Evolutionary conservation across 1,140 invertebrate species (phyloP).

Genomic region (Trinorchestia longiramus): DNA sequence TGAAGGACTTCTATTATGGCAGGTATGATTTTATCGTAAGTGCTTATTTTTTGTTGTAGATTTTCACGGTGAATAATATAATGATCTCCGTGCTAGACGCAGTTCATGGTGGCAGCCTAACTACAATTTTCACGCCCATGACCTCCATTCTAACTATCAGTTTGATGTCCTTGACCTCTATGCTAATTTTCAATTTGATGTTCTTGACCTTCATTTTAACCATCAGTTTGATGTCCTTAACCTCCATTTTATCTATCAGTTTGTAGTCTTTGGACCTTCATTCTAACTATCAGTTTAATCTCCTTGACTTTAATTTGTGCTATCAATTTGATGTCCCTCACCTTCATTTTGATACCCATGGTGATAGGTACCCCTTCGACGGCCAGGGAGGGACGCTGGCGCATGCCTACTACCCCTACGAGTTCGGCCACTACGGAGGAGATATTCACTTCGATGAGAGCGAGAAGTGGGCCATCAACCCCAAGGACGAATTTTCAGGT

Average conservation of each 20-base stretch:
- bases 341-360: slow-evolving; percentile 40
- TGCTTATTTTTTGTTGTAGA: no score
- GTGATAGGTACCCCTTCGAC: slow-evolving; percentile 84
- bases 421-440: slow-evolving; percentile 73
- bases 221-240: no score
- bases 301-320: background rate
- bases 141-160: no score
- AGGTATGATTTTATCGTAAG: no score
- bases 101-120: no score
- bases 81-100: no score
- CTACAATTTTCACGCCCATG: no score
- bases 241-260: background rate
- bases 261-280: background rate
- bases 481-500: slow-evolving; percentile 69
- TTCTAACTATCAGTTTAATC: background rate
- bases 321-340: background rate
- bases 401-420: slow-evolving; percentile 89
- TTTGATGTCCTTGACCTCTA: no score
- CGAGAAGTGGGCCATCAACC: slow-evolving; percentile 77
- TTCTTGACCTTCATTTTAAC: no score
- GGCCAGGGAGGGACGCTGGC: slow-evolving; percentile 88
- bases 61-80: no score
- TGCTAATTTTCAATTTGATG: no score
- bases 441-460: slow-evolving; percentile 95
- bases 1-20: no score